Conservation (phyloP, 2,113 vertebrate genomes). For the Gymnorhina tibicen region DNA sequence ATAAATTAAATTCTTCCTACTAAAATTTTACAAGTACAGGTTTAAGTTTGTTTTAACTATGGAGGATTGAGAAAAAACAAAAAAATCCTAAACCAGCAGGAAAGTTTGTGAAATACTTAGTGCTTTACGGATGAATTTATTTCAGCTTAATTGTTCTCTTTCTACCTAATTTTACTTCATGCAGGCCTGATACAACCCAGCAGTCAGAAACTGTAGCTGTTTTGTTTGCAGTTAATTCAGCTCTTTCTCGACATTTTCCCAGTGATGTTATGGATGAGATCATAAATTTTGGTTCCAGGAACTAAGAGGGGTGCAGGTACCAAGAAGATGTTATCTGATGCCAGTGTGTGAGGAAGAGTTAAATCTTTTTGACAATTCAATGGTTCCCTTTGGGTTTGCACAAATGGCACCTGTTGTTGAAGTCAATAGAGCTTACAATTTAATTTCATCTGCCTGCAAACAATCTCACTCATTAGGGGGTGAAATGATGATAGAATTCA, state of each 20-base stretch:
- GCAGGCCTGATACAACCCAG: background rate
- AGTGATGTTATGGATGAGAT: background rate
- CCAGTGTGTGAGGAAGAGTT: slow-evolving; percentile 63
- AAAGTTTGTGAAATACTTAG: background rate
- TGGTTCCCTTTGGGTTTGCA: slow-evolving; percentile 72
- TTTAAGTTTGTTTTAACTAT: background rate
- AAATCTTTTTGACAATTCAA: slow-evolving; percentile 72
- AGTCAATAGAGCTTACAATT: slow-evolving; percentile 90
- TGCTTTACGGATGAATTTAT: background rate
- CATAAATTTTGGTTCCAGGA: background rate
- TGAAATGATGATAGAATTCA: slow-evolving; percentile 85
- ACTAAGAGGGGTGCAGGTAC: background rate
- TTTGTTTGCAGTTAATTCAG: slow-evolving; percentile 26
- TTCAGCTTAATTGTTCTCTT: background rate
- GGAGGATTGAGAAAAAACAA: background rate
- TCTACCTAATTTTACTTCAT: background rate
- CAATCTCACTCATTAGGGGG: slow-evolving; percentile 88
- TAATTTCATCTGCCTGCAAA: slow-evolving; percentile 95
- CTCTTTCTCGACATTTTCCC: background rate
- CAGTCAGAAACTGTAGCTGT: background rate
- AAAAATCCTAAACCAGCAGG: background rate
- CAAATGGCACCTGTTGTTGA: slow-evolving; percentile 91
- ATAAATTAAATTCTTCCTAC: slow-evolving; percentile 10
- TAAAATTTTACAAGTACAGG: background rate
- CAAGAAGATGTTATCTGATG: slow-evolving; percentile 34